Evolutionary conservation across 2,888 invertebrate genomes (phyloP).

Genomic region (Eilema depressum): DNA sequence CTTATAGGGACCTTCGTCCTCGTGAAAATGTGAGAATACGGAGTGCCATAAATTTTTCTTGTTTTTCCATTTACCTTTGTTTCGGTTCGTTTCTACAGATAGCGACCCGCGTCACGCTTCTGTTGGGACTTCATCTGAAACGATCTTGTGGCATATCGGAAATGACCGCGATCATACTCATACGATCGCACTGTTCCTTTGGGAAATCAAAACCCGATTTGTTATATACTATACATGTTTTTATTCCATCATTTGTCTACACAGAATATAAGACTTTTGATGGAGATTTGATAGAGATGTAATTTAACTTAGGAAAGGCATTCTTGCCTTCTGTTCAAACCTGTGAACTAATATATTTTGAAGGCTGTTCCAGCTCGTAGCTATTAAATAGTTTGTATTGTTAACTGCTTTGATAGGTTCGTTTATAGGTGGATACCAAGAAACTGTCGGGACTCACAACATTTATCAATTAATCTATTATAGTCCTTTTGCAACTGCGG

Average conservation of each 20-base stretch:
- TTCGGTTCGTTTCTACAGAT: slow-evolving; percentile 59
- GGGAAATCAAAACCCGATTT: slow-evolving; percentile 79
- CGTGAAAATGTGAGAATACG: slow-evolving; percentile 62
- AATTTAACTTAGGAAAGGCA: slow-evolving; percentile 38
- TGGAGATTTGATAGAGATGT: slow-evolving; percentile 31
- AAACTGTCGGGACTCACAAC: slow-evolving; percentile 60
- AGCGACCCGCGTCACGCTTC: slow-evolving; percentile 63
- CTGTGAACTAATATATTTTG: slow-evolving; percentile 49
- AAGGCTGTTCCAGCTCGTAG: slow-evolving; percentile 34
- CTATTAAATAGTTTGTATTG: slow-evolving; percentile 46
- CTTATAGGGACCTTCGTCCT: slow-evolving; percentile 53
- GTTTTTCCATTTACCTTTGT: slow-evolving; percentile 68
- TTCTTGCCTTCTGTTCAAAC: slow-evolving; percentile 33
- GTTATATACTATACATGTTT: slow-evolving; percentile 67
- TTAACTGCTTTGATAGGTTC: slow-evolving; percentile 46
- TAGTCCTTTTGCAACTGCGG: slow-evolving; percentile 19
- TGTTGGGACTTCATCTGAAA: slow-evolving; percentile 64
- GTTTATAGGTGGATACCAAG: slow-evolving; percentile 55
- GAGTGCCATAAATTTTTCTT: slow-evolving; percentile 71
- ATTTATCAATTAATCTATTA: slow-evolving; percentile 69
- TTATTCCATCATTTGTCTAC: slow-evolving; percentile 28
- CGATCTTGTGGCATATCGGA: slow-evolving; percentile 64
- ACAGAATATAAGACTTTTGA: slow-evolving; percentile 25
- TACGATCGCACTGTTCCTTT: slow-evolving; percentile 56
- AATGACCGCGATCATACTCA: slow-evolving; percentile 73